Evolutionary conservation across 2,888 invertebrate genomes (phyloP), one percentile per base, ranked within the genome.

Genomic region (Zaprionus lineosus): DNA sequence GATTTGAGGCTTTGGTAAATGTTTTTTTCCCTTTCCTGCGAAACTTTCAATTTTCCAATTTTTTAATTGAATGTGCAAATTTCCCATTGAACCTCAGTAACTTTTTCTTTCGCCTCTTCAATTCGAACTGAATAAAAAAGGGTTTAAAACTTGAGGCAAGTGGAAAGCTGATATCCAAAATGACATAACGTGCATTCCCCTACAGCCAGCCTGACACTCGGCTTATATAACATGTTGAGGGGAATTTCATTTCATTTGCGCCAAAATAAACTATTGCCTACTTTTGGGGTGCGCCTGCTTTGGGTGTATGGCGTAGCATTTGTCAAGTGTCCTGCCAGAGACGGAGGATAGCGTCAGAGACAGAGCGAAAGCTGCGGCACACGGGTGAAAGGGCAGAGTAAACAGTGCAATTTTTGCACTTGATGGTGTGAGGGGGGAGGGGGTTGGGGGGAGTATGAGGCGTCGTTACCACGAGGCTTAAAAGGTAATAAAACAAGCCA

Each of bases 401-500:
- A 28, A 43, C 24, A 43, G 28, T 79, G 85, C 79, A 85, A 63
- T 61, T 64, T 59, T 73, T 40, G 74, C 59, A 56, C 46, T 5
- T 21, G 1, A 51, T 11, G 15, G 19, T 4, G 3, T 16, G 6
- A 5, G 5, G 44, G 18, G 14, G 9, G 15, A 21, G 3, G 16
- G 9, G 4, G 6, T 5, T 3, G 28, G 28, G 14, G 26, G 21
- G 7, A 29, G 48, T 14, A 39, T 12, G 52, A 63, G 74, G 59
- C 64, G 70, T 40, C 74, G 65, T 51, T 64, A 73, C 76, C 76
- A 81, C 70, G 67, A 59, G 86, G 82, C 86, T 81, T 84, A 86
- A 86, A 86, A 81, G 84, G 82, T 79, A 86, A 81, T 81, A 81
- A 86, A 81, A 86, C 84, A 84, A 77, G 77, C 82, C 81, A 63